Evolutionary conservation across 2,888 invertebrate species (phyloP), one percentile per base, ranked within the genome.

Genomic region (Dermolepida albohirtum): DNA sequence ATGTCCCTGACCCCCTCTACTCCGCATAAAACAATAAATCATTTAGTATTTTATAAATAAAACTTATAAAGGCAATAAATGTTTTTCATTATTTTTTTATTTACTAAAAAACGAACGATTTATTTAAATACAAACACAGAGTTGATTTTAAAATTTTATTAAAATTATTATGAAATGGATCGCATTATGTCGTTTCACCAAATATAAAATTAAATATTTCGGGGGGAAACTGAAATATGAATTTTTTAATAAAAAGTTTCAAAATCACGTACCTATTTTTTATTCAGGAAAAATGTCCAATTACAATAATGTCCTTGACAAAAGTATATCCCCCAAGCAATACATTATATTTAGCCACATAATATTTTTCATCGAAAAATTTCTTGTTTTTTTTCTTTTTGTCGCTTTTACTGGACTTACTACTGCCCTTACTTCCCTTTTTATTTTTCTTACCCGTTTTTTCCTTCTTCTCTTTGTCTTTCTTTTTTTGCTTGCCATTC

Each of bases 331-430:
- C 66, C 4, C 73, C 74, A 10, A 77, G 22, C 52, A 74, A 69
- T 5, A 77, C 50, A 63, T 77, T 76, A 64, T 73, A 77, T 68
- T 77, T 77, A 5, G 74, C 73, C 1, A 76, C 68, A 51, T 73
- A 75, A 52, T 54, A 73, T 40, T 57, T 66, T 17, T 64, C 51
- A 8, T 57, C 47, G 52, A 39, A 41, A 11, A 43, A 43, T 10
- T 41, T 64, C 1, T 67, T 44, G n/a, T 49, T 57, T 47, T 54
- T 64, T 29, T 49, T 51, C 34, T 70, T 64, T 44, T 62, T 64
- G 10, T n/a, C 22, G 6, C 40, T 65, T 50, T 44, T 57, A 11
- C 34, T 49, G 27, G 29, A 44, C 54, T 49, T 55, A 39, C 49
- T 57, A n/a, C 41, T 34, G 27, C 52, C 57, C 12, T 39, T 64